Evolutionary conservation across 2,888 invertebrate species (phyloP).

Genomic region (Lepidocyrtoides sp.): DNA sequence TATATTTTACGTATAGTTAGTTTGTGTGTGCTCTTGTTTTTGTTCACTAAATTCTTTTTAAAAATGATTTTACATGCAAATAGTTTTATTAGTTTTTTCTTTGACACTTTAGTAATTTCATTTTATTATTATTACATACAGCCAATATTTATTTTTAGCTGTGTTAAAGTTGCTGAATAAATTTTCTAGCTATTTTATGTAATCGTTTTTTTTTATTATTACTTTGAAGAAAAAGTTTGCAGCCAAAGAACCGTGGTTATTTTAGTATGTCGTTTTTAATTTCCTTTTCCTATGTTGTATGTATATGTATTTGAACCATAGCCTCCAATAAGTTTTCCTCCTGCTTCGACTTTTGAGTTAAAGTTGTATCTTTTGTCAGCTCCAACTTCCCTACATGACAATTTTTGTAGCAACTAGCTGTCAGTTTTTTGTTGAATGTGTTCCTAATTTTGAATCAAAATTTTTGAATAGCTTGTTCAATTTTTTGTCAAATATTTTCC

Average conservation of each 20-base stretch:
- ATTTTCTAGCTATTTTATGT: background rate
- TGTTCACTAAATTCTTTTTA: background rate
- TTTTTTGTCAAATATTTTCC: no score
- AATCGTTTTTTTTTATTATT: no score
- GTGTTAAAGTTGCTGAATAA: background rate
- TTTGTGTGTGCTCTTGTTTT: background rate
- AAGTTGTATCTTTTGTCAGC: no score
- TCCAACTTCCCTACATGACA: no score
- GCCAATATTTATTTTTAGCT: background rate
- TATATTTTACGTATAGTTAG: conserved; percentile 24
- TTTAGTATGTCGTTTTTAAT: background rate
- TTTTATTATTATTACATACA: conserved; percentile 42
- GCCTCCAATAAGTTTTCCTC: no score
- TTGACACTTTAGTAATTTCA: conserved; percentile 55
- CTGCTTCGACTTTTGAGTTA: no score
- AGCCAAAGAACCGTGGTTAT: conserved; percentile 67
- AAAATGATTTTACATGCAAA: conserved; percentile 2
- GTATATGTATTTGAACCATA: background rate
- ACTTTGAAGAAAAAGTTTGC: background rate
- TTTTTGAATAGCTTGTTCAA: no score
- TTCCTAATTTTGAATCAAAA: no score
- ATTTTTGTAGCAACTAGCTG: no score
- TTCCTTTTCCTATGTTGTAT: background rate
- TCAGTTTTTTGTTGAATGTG: no score
- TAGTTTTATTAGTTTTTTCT: background rate